Evolutionary conservation across 1,140 invertebrate species (phyloP).

Genomic region (Drosophila leontia): DNA sequence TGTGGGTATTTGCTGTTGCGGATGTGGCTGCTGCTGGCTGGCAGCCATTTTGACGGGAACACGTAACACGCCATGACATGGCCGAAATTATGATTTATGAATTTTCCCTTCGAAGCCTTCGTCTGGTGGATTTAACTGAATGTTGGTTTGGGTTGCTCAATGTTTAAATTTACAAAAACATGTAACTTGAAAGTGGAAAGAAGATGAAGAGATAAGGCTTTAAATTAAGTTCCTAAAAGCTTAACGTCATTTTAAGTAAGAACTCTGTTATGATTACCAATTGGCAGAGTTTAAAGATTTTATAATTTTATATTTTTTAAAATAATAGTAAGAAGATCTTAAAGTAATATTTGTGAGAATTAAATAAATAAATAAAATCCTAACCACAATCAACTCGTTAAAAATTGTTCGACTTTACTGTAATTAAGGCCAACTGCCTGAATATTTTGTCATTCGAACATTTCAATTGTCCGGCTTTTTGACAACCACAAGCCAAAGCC

Average conservation of each 20-base stretch:
- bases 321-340: too few relatives aligned
- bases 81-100: conserved; percentile 74
- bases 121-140: conserved; percentile 8
- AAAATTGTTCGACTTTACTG: background rate
- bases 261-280: too few relatives aligned
- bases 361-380: background rate
- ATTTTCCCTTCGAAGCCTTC: conserved; percentile 7
- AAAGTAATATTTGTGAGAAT: too few relatives aligned
- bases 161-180: background rate
- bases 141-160: conserved; percentile 6
- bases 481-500: conserved; percentile 13
- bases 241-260: too few relatives aligned
- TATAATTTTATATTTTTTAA: too few relatives aligned
- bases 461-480: conserved; percentile 41
- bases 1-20: conserved; percentile 1
- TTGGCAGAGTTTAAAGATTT: too few relatives aligned
- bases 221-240: too few relatives aligned
- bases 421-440: conserved; percentile 20
- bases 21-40: conserved; percentile 25
- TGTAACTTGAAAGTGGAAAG: background rate
- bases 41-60: conserved; percentile 57
- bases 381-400: background rate
- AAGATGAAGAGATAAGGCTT: background rate
- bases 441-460: conserved; percentile 27
- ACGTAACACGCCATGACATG: conserved; percentile 69